These are phyloP conservation scores for Entomobrya multifasciata DNA, from an alignment of 2,888 invertebrate genomes.

Conservation along the genomic window DNA sequence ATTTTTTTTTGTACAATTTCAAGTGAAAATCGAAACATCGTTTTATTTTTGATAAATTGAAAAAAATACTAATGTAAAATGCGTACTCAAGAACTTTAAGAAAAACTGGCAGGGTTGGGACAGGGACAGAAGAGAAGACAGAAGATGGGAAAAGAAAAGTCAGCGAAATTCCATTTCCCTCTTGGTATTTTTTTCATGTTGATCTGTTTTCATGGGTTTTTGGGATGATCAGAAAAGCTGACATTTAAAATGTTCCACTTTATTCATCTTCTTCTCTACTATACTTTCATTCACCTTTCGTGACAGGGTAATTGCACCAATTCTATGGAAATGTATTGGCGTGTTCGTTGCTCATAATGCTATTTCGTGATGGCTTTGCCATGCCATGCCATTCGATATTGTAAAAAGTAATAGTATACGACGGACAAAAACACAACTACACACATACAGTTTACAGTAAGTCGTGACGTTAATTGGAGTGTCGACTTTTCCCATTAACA, in stretches of 20 bases:
- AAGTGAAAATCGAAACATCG: conserved; percentile 21
- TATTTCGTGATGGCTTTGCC: background rate
- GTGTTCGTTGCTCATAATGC: conserved; percentile 49
- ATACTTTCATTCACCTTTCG: conserved; percentile 54
- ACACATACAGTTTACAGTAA: background rate
- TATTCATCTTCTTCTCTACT: conserved; percentile 46
- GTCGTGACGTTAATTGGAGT: conserved; percentile 27
- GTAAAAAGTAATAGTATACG: background rate
- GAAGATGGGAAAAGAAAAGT: background rate
- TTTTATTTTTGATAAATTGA: conserved; percentile 16
- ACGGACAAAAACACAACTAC: background rate
- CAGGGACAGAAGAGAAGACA: background rate
- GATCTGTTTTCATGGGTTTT: background rate
- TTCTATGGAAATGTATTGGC: conserved; percentile 55
- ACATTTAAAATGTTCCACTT: conserved; percentile 52
- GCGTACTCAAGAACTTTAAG: too few relatives aligned
- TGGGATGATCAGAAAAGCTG: conserved; percentile 31
- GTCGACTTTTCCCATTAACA: conserved; percentile 29
- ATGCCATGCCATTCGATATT: background rate
- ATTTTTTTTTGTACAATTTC: background rate
- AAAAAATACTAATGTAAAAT: background rate
- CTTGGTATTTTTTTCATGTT: background rate
- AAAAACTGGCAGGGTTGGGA: too few relatives aligned
- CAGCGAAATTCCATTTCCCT: background rate
- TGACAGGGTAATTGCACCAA: conserved; percentile 59